A percentile compares a stretch with the other conserved stretches of the same genome.
Conservation (phyloP, 2,797 vertebrate species). For the Pseudochaenichthys georgianus region DNA sequence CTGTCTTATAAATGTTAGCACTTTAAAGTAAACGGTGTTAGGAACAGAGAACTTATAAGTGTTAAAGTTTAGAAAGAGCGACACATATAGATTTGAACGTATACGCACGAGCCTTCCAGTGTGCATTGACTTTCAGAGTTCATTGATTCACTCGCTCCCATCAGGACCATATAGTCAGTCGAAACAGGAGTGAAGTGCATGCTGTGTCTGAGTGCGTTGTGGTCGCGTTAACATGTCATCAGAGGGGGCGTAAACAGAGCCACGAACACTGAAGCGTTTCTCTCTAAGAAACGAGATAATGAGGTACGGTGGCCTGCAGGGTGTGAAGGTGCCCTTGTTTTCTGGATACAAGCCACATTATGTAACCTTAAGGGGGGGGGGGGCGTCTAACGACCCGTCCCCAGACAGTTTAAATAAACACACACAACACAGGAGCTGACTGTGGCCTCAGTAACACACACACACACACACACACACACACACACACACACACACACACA, state of each 20-base stretch:
- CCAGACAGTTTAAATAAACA: slow-evolving; percentile 63
- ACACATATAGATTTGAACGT: too few species aligned
- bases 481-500: too few species aligned
- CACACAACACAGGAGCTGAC: slow-evolving; percentile 33
- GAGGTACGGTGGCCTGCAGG: slow-evolving; percentile 37
- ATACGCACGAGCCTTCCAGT: not conserved
- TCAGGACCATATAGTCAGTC: too few species aligned
- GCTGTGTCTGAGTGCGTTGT: too few species aligned
- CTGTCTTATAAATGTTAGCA: too few species aligned
- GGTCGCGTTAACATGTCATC: not conserved
- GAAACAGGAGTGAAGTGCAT: too few species aligned
- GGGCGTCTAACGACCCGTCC: slow-evolving; percentile 34
- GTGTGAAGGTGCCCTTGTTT: slow-evolving; percentile 65
- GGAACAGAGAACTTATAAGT: too few species aligned
- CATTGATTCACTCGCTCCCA: too few species aligned
- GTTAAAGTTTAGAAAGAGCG: too few species aligned
- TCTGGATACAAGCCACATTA: slow-evolving; percentile 64
- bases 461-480: too few species aligned
- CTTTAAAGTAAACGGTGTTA: too few species aligned
- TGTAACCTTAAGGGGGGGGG: slow-evolving; percentile 26
- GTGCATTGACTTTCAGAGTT: not conserved
- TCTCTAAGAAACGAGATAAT: not conserved
- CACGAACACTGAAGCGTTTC: not conserved
- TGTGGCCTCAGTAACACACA: not conserved
- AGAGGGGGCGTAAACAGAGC: not conserved